Evolutionary conservation across 2,888 invertebrate species (phyloP).

Genomic region (Platerodrilus igneus): DNA sequence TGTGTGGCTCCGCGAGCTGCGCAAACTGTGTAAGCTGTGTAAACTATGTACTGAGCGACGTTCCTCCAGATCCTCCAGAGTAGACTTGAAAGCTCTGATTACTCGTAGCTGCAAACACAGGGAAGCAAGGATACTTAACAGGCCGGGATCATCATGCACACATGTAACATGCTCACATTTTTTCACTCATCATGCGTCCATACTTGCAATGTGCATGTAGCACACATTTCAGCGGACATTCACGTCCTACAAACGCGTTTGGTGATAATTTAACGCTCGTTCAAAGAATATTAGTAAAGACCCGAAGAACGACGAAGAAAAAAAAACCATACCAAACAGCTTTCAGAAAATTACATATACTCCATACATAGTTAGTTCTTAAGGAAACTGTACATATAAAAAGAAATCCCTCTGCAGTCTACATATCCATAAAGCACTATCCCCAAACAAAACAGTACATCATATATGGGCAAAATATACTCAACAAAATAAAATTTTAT

Average conservation of each 20-base stretch:
- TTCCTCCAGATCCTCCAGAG: slow-evolving; percentile 99
- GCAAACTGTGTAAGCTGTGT: slow-evolving; percentile 85
- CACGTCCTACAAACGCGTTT: slow-evolving; percentile 27
- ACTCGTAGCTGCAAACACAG: slow-evolving; percentile 96
- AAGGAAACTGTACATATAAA: too few species aligned
- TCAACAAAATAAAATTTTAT: too few species aligned
- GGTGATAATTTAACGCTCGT: slow-evolving; percentile 36
- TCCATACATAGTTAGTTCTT: too few species aligned
- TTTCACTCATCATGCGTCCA: slow-evolving; percentile 23
- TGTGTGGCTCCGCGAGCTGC: slow-evolving; percentile 71
- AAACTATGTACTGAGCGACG: slow-evolving; percentile 97
- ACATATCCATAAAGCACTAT: too few species aligned
- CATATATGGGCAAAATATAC: too few species aligned
- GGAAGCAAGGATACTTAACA: slow-evolving; percentile 52
- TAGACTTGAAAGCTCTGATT: slow-evolving; percentile 99
- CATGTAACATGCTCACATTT: slow-evolving; percentile 30
- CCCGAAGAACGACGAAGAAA: too few species aligned
- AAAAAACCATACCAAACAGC: too few species aligned
- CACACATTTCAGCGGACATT: slow-evolving; percentile 28
- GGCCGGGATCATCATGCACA: slow-evolving; percentile 46
- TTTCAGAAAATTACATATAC: too few species aligned
- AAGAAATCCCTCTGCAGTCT: too few species aligned
- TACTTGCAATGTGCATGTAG: slow-evolving; percentile 25
- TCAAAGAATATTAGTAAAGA: too few species aligned
- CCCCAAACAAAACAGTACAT: too few species aligned